A percentile compares a stretch with the other conserved stretches of the same genome.
Conservation (phyloP, 2,888 invertebrate species). For the Ethmia dodecea region DNA sequence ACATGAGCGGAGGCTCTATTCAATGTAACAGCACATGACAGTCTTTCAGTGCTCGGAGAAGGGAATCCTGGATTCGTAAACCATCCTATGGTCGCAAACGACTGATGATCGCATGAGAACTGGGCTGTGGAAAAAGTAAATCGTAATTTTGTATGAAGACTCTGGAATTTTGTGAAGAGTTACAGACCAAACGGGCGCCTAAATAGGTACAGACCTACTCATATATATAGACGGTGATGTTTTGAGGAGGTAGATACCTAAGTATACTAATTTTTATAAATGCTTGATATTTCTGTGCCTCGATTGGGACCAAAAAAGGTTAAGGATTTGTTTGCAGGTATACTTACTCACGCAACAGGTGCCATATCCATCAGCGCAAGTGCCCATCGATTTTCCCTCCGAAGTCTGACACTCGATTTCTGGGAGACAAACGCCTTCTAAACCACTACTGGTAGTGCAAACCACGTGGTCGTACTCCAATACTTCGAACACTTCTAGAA, state of each 20-base stretch:
- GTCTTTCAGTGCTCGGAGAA: conserved; percentile 69
- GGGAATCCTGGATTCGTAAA: conserved; percentile 86
- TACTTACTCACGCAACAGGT: conserved; percentile 87
- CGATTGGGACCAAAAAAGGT: no score
- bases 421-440: conserved; percentile 85
- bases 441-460: conserved; percentile 75
- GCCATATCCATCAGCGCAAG: conserved; percentile 85
- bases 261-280: no score
- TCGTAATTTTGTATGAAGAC: no score
- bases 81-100: conserved; percentile 80
- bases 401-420: conserved; percentile 80
- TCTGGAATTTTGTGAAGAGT: no score
- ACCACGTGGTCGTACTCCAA: conserved; percentile 82
- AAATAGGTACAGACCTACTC: no score
- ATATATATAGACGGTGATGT: no score
- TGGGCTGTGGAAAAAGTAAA: conserved; percentile 80
- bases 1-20: conserved; percentile 79
- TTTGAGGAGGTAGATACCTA: no score
- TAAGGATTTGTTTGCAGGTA: no score
- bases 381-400: conserved; percentile 80
- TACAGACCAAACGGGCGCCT: no score
- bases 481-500: conserved; percentile 84
- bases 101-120: conserved; percentile 81
- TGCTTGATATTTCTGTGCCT: no score
- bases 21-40: conserved; percentile 81